phyloP scores from a whole-genome alignment of 2,113 vertebrate species.

The Cottus gobio region DNA sequence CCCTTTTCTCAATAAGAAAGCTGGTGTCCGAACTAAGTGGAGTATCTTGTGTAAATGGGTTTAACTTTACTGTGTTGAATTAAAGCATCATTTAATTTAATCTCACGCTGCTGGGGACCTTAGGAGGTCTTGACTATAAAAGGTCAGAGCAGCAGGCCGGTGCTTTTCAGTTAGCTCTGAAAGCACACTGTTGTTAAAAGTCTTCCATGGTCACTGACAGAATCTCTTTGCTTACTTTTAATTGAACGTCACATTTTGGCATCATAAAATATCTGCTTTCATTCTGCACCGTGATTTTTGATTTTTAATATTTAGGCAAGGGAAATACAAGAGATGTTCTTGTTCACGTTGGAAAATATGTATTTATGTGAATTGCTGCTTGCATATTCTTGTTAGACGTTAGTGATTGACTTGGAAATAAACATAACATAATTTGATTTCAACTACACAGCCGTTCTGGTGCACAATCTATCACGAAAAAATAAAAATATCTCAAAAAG shows the following conservation, averaged over 20 bases:
- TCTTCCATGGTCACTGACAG: not conserved
- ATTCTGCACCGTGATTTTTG: not conserved
- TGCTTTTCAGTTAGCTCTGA: not conserved
- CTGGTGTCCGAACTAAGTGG: not conserved
- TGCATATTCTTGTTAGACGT: not conserved
- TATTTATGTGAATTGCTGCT: not conserved
- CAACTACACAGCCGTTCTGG: not conserved
- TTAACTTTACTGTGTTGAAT: not conserved
- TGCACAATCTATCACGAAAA: not conserved
- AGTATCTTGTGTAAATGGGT: not conserved
- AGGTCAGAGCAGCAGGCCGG: constrained; percentile 36
- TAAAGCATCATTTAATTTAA: constrained; percentile 1
- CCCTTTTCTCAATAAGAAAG: not conserved
- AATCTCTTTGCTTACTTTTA: not conserved
- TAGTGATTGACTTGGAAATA: too few relatives aligned
- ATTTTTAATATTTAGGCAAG: not conserved
- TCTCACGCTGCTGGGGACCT: constrained; percentile 19
- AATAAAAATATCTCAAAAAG: not conserved
- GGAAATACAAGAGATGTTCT: not conserved
- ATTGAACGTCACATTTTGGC: not conserved
- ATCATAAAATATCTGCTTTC: not conserved
- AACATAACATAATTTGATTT: not conserved
- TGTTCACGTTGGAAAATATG: not conserved
- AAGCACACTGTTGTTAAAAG: constrained; percentile 1
- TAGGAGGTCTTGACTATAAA: constrained; percentile 30